Base-by-base conservation (phyloP, 2,113 vertebrate species). In the Isurus oxyrinchus region DNA sequence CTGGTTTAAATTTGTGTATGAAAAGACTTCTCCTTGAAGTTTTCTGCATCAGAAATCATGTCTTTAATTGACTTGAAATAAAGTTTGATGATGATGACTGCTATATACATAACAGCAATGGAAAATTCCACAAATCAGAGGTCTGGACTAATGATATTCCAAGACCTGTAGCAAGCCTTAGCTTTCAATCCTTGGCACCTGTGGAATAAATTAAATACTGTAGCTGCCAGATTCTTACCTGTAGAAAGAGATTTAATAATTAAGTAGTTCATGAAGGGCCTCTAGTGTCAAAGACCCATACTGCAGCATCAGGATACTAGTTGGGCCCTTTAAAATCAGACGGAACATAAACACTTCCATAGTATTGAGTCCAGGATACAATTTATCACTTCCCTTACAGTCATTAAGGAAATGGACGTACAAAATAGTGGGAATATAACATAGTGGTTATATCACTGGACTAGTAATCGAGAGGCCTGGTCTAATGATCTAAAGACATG, bases 191-290 rank as follows among this genome's bases (percentile, higher is more conserved):
- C 35, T 63, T 72, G 44, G n/a, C 10, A 69, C 25, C 66, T 72
- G 44, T 95, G 49, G 67, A 69, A 95, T 72, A 72, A 76, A 95
- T 53, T 95, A 55, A 95, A 95, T 76, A 95, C 67, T 72, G 67
- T 69, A 14, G 11, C 76, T 95, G 16, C 27, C 27, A 95, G 66
- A 35, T 35, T 95, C 4, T 10, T 95, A 72, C 44, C 67, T 95
- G 49, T 55, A 44, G 66, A 72, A 72, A 55, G 19, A 49, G 23
- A 76, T 95, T 72, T 95, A 72, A 69, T 95, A 72, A 72, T 76
- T 72, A 95, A 95, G 44, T 55, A 95, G 25, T 95, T 95, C 94
- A 72, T 72, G 67, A 95, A 95, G 63, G 94, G 94, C 49, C 67
- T 72, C 94, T 72, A 69, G 94, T 95, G 67, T 69, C 10, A 55